phyloP scores from a whole-genome alignment of 30 jellyfish, hydroid and myxozoan genomes.

The Catostylus mosaicus region DNA sequence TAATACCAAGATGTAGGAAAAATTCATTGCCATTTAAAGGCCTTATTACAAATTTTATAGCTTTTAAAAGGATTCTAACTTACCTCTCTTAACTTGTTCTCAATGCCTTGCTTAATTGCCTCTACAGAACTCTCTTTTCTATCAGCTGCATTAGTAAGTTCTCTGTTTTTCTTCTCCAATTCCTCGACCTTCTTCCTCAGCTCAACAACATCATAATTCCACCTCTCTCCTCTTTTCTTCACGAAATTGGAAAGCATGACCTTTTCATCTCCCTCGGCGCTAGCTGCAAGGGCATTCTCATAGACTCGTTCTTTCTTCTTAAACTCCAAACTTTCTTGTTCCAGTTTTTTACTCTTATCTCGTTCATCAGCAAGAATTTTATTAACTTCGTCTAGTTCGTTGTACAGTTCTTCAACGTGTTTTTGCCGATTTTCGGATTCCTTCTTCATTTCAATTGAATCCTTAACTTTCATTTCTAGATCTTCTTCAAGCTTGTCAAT shows the following conservation, averaged over 20 bases:
- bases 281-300: constrained; percentile 20
- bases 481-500: constrained; percentile 31
- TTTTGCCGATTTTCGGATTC: constrained; percentile 22
- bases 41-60: too few species aligned
- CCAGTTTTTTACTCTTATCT: constrained; percentile 38
- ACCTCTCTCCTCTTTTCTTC: constrained; percentile 60
- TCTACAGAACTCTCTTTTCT: constrained; percentile 49
- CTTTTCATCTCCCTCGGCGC: constrained; percentile 32
- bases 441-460: constrained; percentile 8
- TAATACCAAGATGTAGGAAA: too few species aligned
- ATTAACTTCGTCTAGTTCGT: constrained; percentile 58
- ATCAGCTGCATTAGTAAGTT: constrained; percentile 48
- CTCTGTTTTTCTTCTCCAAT: constrained; percentile 72
- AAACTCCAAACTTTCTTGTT: constrained; percentile 48
- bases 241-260: constrained; percentile 24
- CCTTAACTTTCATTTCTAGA: background rate
- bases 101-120: constrained; percentile 54
- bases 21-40: too few species aligned
- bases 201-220: constrained; percentile 67
- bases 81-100: constrained; percentile 39
- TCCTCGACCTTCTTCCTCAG: constrained; percentile 64
- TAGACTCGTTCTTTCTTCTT: constrained; percentile 44
- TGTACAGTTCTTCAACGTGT: constrained; percentile 50
- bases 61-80: too few species aligned
- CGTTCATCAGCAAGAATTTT: constrained; percentile 53